Percentiles rank a stretch among this genome's conserved stretches.
These are phyloP conservation scores for Eristalis intricaria DNA, from an alignment of 2,888 invertebrate species.

Conservation along the genomic window DNA sequence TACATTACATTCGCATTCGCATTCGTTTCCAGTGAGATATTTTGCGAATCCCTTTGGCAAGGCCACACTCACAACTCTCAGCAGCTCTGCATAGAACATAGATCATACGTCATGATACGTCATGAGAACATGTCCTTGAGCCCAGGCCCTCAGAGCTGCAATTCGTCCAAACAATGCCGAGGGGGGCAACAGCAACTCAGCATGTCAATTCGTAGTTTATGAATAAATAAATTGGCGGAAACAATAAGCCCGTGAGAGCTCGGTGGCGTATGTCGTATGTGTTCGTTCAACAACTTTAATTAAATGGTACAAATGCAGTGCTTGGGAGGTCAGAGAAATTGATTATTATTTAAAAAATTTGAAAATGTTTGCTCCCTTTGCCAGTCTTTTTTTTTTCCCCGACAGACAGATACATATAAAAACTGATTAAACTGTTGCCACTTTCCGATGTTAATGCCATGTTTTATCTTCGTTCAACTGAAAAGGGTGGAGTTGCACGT, in stretches of 20 bases:
- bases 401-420: neutral
- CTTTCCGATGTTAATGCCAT: conserved; percentile 1
- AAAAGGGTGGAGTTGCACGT: conserved; percentile 5
- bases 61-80: neutral
- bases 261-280: neutral
- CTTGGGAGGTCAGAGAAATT: conserved; percentile 10
- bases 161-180: conserved; percentile 30
- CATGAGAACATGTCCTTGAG: neutral
- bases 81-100: neutral
- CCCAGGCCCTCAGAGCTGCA: neutral
- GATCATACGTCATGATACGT: conserved; percentile 7
- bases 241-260: conserved; percentile 11
- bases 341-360: conserved; percentile 12
- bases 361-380: neutral
- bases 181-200: conserved; percentile 24
- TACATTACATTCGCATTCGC: neutral
- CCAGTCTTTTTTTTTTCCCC: neutral
- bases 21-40: too few species aligned
- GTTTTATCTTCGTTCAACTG: conserved; percentile 13
- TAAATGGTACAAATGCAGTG: conserved; percentile 22
- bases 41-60: neutral
- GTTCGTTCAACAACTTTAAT: conserved; percentile 18
- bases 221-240: conserved; percentile 50
- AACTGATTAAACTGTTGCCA: neutral
- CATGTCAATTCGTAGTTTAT: conserved; percentile 54